These are phyloP conservation scores for Mnemiopsis leidyi DNA, from an alignment of 37 sponge, comb jelly and placozoan genomes.

Conservation along the genomic window DNA sequence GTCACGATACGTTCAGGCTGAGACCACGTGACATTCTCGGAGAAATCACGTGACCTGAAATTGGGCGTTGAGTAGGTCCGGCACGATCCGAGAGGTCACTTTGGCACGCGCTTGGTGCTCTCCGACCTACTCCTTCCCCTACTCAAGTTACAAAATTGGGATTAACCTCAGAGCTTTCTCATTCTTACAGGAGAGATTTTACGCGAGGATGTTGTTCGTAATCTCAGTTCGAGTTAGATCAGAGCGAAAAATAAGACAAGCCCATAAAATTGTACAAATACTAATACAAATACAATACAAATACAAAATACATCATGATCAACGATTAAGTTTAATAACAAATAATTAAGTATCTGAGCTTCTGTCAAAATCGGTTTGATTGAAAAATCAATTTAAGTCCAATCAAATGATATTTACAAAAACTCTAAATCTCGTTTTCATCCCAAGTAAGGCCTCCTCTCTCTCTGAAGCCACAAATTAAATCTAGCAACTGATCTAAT, in stretches of 20 bases:
- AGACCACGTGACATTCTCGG: neutral
- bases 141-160: neutral
- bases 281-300: neutral
- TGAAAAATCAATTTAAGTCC: neutral
- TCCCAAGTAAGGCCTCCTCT: too few species aligned
- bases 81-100: neutral
- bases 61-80: neutral
- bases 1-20: neutral
- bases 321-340: neutral
- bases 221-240: too few species aligned
- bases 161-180: neutral
- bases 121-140: neutral
- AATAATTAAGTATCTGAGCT: neutral
- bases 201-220: too few species aligned
- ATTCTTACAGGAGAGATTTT: neutral
- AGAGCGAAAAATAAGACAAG: neutral
- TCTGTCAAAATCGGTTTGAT: too few species aligned
- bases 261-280: neutral
- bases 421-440: neutral
- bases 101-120: neutral
- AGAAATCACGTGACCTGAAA: neutral
- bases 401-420: neutral
- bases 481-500: too few species aligned
- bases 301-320: neutral
- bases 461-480: too few species aligned